phyloP scores from a whole-genome alignment of 2,888 invertebrate genomes.

The Odontothrips loti region DNA sequence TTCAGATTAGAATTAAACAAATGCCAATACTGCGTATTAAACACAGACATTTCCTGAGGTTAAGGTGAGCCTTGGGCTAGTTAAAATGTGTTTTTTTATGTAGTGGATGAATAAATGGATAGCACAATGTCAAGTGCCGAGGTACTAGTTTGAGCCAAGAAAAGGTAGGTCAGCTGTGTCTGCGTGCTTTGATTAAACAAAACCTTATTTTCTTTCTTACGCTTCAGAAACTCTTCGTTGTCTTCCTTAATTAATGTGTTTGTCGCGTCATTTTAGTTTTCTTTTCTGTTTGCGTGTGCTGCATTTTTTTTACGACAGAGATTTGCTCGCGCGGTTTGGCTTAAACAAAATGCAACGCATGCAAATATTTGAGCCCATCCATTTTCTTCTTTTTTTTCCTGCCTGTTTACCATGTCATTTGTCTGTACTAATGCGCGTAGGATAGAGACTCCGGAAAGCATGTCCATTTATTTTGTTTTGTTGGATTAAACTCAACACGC shows the following conservation, averaged over 20 bases:
- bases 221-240: constrained; percentile 28
- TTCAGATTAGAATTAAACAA: too few species aligned
- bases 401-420: neutral
- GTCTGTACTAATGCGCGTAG: neutral
- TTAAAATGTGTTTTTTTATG: too few species aligned
- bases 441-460: neutral
- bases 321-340: neutral
- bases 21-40: too few species aligned
- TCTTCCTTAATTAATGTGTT: neutral
- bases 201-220: neutral
- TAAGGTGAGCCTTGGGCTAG: too few species aligned
- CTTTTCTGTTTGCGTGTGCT: neutral
- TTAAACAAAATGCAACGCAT: neutral
- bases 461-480: neutral
- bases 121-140: too few species aligned
- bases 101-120: too few species aligned
- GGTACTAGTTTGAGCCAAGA: neutral
- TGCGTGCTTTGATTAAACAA: neutral
- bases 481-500: neutral
- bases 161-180: neutral
- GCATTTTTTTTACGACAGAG: neutral
- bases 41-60: too few species aligned
- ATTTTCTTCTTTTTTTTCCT: neutral
- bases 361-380: neutral
- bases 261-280: neutral